Conservation (phyloP, 2,888 invertebrate genomes). For the Rhabditoides inermis region DNA sequence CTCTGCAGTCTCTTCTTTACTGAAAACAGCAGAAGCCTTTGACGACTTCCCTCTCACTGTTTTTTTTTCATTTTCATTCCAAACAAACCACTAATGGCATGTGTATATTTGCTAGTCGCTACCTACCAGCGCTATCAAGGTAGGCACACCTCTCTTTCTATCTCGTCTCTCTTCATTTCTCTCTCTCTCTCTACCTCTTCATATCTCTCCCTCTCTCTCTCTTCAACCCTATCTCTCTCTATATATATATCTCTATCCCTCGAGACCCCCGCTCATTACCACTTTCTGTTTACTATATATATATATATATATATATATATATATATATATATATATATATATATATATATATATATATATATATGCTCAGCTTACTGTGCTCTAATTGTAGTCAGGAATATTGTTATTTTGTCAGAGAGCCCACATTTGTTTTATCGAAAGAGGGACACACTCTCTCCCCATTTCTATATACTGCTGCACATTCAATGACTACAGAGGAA, state of each 20-base stretch:
- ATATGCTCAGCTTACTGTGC: too few species aligned
- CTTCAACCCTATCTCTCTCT: background rate
- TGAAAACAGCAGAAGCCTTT: background rate
- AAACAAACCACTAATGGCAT: background rate
- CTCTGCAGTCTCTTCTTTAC: background rate
- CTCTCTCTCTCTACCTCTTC: background rate
- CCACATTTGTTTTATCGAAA: too few species aligned
- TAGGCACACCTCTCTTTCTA: too few species aligned
- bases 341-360: too few species aligned
- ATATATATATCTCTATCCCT: background rate
- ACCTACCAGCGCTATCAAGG: too few species aligned
- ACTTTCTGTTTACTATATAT: conserved; percentile 1
- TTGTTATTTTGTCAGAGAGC: too few species aligned
- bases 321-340: too few species aligned
- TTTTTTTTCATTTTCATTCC: conserved; percentile 2
- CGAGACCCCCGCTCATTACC: conserved; percentile 1
- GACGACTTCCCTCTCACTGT: background rate
- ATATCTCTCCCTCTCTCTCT: background rate
- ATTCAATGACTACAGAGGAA: too few species aligned
- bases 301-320: too few species aligned
- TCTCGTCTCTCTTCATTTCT: background rate
- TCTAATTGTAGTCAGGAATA: too few species aligned
- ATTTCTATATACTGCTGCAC: too few species aligned
- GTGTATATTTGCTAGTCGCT: background rate
- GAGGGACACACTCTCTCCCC: too few species aligned